Percentiles rank a stretch among this genome's conserved stretches.
These are phyloP conservation scores for Lycocerus yunnanus DNA, from an alignment of 2,888 invertebrate genomes.

Conservation along the genomic window DNA sequence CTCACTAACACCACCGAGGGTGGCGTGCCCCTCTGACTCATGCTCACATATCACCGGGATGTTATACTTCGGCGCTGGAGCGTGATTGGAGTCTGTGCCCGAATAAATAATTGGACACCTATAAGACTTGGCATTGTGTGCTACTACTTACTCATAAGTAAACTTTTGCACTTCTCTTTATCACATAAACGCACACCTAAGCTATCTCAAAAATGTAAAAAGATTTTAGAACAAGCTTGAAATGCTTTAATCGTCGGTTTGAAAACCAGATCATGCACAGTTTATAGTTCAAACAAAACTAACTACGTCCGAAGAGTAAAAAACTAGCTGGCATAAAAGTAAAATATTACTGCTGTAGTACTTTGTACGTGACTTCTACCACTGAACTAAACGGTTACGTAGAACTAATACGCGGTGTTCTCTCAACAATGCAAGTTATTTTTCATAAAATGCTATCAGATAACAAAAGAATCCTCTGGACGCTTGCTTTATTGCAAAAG, in stretches of 20 bases:
- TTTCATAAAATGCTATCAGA: slow-evolving; percentile 32
- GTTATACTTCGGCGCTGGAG: slow-evolving; percentile 29
- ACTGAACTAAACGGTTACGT: slow-evolving; percentile 25
- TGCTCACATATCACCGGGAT: slow-evolving; percentile 31
- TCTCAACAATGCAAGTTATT: slow-evolving; percentile 31
- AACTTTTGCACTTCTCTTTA: no score
- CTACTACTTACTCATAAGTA: no score
- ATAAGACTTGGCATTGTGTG: not conserved
- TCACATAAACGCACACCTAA: not conserved
- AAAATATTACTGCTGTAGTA: slow-evolving; percentile 39
- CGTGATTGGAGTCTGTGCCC: slow-evolving; percentile 26
- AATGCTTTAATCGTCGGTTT: slow-evolving; percentile 21
- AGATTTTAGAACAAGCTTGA: slow-evolving; percentile 4
- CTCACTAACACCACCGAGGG: slow-evolving; percentile 31
- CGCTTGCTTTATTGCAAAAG: slow-evolving; percentile 31
- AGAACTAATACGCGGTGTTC: slow-evolving; percentile 26
- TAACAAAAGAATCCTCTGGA: slow-evolving; percentile 32
- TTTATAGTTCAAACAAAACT: slow-evolving; percentile 26
- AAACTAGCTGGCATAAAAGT: slow-evolving; percentile 39
- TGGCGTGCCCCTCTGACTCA: slow-evolving; percentile 31
- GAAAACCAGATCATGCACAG: slow-evolving; percentile 29
- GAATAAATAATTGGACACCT: slow-evolving; percentile 20
- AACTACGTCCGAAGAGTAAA: slow-evolving; percentile 22
- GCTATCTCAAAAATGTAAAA: not conserved
- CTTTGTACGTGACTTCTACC: slow-evolving; percentile 39